Conservation (phyloP, 2,797 vertebrate species). For the Capromys pilorides region DNA sequence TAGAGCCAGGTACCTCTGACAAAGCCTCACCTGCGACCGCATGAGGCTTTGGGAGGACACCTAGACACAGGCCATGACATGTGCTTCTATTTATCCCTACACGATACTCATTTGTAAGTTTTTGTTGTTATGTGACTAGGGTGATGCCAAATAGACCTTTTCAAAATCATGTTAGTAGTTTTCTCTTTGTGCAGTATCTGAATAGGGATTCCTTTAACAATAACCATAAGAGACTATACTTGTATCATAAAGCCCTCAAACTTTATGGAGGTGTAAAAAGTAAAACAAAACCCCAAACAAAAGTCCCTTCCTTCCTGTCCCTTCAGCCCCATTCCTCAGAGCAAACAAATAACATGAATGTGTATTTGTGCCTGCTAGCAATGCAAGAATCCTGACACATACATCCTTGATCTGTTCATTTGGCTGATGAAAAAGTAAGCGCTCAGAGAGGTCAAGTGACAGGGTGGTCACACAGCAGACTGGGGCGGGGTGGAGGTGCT, state of each 20-base stretch:
- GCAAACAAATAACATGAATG: neutral
- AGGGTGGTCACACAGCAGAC: neutral
- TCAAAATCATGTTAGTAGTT: neutral
- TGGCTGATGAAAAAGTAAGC: neutral
- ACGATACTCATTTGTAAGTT: neutral
- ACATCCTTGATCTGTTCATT: neutral
- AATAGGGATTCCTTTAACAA: constrained; percentile 10
- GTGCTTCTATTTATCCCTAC: neutral
- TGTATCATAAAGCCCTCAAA: neutral
- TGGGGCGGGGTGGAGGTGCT: neutral
- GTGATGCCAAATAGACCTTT: neutral
- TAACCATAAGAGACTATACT: neutral
- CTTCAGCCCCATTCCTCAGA: neutral
- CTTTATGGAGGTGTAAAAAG: neutral
- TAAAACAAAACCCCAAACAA: neutral
- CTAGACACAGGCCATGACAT: neutral
- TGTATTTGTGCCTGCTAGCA: neutral
- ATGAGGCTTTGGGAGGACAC: neutral
- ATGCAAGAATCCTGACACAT: neutral
- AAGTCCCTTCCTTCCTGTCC: neutral
- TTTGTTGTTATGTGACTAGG: neutral
- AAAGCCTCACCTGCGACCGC: neutral
- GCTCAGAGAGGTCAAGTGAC: neutral
- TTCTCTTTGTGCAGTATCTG: neutral
- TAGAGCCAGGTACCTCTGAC: neutral